These are phyloP conservation scores for Drosophila kanapiae DNA, from an alignment of 1,140 invertebrate species.

Conservation along the genomic window DNA sequence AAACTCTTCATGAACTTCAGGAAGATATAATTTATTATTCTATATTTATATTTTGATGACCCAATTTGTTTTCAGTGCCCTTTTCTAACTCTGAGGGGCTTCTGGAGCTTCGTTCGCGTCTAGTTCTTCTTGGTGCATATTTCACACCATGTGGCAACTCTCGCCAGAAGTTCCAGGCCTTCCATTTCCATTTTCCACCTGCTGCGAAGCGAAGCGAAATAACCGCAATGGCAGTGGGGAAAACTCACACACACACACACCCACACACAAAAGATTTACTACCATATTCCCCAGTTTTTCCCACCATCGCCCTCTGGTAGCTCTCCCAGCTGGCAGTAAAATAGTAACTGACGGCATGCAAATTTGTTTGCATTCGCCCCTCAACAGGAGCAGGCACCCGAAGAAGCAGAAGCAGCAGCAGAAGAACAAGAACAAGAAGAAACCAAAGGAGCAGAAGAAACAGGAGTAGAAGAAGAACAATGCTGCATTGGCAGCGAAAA, in stretches of 20 bases:
- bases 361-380: slow-evolving; percentile 80
- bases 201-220: slow-evolving; percentile 56
- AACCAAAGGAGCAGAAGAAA: slow-evolving; percentile 31
- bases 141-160: slow-evolving; percentile 81
- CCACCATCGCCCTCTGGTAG: slow-evolving; percentile 28
- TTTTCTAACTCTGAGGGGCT: background rate
- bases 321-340: slow-evolving; percentile 77
- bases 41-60: too few relatives aligned
- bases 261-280: slow-evolving; percentile 78
- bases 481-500: slow-evolving; percentile 66
- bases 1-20: background rate
- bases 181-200: slow-evolving; percentile 29
- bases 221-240: slow-evolving; percentile 64
- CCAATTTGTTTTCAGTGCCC: background rate
- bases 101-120: slow-evolving; percentile 16
- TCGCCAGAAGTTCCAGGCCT: slow-evolving; percentile 46
- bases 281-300: slow-evolving; percentile 32
- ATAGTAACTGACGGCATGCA: slow-evolving; percentile 84
- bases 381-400: slow-evolving; percentile 36
- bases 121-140: slow-evolving; percentile 65
- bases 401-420: slow-evolving; percentile 26
- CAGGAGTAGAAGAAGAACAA: slow-evolving; percentile 45
- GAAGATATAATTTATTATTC: too few relatives aligned
- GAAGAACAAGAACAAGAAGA: slow-evolving; percentile 38
- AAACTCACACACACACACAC: slow-evolving; percentile 10